Evolutionary conservation across 2,113 vertebrate species (phyloP).

Genomic region (Protobothrops flavoviridis): DNA sequence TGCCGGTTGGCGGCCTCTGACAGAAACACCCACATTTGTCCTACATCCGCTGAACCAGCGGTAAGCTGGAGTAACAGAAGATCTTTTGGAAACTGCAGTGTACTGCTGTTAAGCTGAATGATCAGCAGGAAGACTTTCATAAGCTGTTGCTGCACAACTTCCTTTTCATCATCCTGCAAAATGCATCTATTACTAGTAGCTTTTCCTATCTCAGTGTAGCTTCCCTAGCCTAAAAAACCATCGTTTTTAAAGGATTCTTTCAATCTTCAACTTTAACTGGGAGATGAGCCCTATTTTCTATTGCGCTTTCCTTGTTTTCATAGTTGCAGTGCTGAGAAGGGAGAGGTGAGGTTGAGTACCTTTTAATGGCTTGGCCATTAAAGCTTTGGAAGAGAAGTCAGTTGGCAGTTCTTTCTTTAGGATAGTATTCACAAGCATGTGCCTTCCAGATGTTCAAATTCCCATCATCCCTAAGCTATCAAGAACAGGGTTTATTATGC

Average conservation of each 20-base stretch:
- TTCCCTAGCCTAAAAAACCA: background rate
- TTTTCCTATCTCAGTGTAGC: background rate
- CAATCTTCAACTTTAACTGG: background rate
- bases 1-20: background rate
- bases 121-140: conserved; percentile 26
- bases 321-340: background rate
- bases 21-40: conserved; percentile 10
- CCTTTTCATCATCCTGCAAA: background rate
- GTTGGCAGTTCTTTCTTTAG: background rate
- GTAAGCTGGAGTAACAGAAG: conserved; percentile 2
- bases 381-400: background rate
- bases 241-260: background rate
- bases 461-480: background rate
- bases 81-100: background rate
- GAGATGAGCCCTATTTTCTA: background rate
- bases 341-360: background rate
- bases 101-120: background rate
- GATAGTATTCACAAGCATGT: background rate
- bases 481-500: background rate
- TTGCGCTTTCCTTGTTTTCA: background rate
- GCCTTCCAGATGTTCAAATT: background rate
- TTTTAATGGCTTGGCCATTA: background rate
- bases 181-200: background rate
- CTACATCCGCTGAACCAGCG: background rate
- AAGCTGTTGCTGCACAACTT: conserved; percentile 10